Percentiles rank a stretch among this genome's conserved stretches.
These are phyloP conservation scores for Eupelmus urozonus DNA, from an alignment of 2,888 invertebrate species.

Conservation along the genomic window DNA sequence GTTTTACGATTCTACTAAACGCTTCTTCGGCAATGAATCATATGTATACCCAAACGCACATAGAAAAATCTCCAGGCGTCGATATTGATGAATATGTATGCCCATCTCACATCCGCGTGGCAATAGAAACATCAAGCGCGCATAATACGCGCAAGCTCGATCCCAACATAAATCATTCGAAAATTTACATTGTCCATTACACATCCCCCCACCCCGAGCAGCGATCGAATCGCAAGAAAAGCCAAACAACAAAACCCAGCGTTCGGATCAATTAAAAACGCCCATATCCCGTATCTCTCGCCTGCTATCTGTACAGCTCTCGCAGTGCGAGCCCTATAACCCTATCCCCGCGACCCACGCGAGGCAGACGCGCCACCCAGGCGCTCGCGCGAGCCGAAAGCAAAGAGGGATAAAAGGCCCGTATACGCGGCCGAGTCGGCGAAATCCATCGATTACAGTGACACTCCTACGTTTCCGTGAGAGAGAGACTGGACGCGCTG, in stretches of 20 bases:
- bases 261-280: conserved; percentile 35
- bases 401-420: neutral
- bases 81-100: neutral
- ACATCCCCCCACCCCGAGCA: neutral
- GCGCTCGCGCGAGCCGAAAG: neutral
- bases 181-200: conserved; percentile 13
- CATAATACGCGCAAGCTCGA: too few species aligned
- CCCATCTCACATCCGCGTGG: neutral
- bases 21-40: too few species aligned
- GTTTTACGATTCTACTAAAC: too few species aligned
- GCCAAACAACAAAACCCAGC: too few species aligned
- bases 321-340: neutral
- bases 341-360: conserved; percentile 23
- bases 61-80: too few species aligned
- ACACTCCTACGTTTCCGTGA: conserved; percentile 25
- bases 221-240: neutral
- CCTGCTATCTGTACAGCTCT: neutral
- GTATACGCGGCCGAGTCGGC: too few species aligned
- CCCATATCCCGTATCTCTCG: conserved; percentile 1
- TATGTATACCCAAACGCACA: too few species aligned
- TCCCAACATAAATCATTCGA: neutral
- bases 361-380: conserved; percentile 21
- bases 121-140: neutral
- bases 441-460: conserved; percentile 49
- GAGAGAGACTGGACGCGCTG: too few species aligned